Base-by-base conservation (phyloP, 2,888 invertebrate genomes). In the Siphlonurus alternatus region DNA sequence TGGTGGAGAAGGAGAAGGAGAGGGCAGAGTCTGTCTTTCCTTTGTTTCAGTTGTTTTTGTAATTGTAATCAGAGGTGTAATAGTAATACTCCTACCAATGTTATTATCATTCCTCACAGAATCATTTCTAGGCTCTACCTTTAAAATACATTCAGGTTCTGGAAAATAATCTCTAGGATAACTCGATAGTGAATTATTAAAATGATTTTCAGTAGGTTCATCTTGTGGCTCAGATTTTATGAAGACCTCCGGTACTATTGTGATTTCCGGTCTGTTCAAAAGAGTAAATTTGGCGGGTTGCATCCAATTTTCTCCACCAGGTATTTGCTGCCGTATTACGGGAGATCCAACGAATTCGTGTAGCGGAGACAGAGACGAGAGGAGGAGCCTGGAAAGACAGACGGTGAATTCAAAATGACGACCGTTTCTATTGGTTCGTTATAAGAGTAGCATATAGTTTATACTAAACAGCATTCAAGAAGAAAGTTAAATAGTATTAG, bases 241-340 rank as follows among this genome's bases (percentile, higher is more conserved):
- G 5, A 38, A 5, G n/a, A n/a, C n/a, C 20, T 56, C 56, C 7
- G 56, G 56, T 7, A 10, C n/a, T 10, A 56, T 56, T n/a, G 56
- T 56, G 56, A 56, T 56, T 56, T 56, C 56, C 7, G 56, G 56
- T 56, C 56, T 56, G 56, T 56, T 56, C n/a, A 56, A 22, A 38
- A 38, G 38, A 10, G 38, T 38, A 38, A 38, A 38, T 38, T 38
- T 38, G 38, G 38, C 15, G 38, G 38, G 7, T 38, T 38, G 38
- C 38, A 15, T 38, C 38, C 38, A 38, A 38, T 5, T 5, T 15
- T 38, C 38, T 15, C 38, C n/a, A n/a, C n/a, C 38, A 10, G 38
- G 38, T 38, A 10, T 38, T 10, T 10, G 38, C 38, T 38, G 38
- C 38, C 7, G 38, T 38, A 38, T 38, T 38, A 38, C 38, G 15